phyloP scores from a whole-genome alignment of 1,140 invertebrate species.

The Augochlora pura region DNA sequence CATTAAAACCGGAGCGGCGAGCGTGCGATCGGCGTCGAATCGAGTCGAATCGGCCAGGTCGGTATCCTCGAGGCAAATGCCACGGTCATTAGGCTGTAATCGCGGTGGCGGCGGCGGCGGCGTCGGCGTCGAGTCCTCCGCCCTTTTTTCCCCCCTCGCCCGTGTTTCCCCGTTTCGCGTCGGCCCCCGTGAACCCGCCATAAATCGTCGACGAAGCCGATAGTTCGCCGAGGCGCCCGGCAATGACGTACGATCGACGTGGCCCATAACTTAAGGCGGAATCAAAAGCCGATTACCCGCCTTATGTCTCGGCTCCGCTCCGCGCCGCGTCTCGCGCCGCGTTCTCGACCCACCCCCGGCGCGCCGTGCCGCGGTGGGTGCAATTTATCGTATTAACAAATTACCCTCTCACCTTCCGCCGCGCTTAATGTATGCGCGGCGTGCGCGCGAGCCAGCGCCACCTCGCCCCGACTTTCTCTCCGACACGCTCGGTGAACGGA shows the following conservation, averaged over 20 bases:
- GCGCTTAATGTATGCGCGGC: conserved; percentile 19
- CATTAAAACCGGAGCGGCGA: neutral
- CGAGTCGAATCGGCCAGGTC: neutral
- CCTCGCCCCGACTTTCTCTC: conserved; percentile 17
- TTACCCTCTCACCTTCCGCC: conserved; percentile 48
- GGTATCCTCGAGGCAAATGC: conserved; percentile 8
- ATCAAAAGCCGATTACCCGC: conserved; percentile 52
- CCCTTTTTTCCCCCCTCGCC: neutral
- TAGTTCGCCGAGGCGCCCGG: conserved; percentile 37
- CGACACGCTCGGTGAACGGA: too few relatives aligned
- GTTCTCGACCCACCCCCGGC: neutral
- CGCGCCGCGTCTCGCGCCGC: neutral
- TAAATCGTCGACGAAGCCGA: conserved; percentile 41
- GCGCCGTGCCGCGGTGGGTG: conserved; percentile 13
- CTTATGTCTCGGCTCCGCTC: conserved; percentile 11
- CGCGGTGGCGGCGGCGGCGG: neutral
- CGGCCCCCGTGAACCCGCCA: conserved; percentile 19
- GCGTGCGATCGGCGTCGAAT: neutral
- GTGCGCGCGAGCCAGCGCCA: neutral
- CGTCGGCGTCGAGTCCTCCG: neutral
- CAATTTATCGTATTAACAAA: conserved; percentile 55
- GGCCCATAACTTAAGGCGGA: conserved; percentile 46
- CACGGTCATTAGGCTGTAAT: conserved; percentile 32
- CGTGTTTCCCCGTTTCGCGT: conserved; percentile 16
- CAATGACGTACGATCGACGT: conserved; percentile 54